A percentile compares a stretch with the other conserved stretches of the same genome.
Evolutionary conservation across 2,888 invertebrate genomes (phyloP).

Genomic region (Thymelicus sylvestris): DNA sequence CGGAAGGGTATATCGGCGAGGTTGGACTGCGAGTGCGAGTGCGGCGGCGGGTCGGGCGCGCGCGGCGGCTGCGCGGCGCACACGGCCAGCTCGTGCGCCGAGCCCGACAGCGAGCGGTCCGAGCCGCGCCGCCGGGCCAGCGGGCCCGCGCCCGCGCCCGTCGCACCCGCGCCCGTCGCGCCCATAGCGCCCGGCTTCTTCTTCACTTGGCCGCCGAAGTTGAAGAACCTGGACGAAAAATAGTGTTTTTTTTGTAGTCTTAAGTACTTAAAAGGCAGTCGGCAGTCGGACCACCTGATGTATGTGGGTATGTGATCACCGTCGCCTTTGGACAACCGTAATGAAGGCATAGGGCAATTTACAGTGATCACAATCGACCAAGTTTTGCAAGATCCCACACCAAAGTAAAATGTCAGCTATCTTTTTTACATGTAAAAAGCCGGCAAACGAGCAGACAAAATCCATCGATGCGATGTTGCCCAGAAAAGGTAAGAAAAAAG

Average conservation of each 20-base stretch:
- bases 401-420: too few relatives aligned
- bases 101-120: slow-evolving; percentile 93
- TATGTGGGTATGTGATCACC: too few relatives aligned
- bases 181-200: slow-evolving; percentile 88
- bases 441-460: too few relatives aligned
- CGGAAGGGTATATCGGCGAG: slow-evolving; percentile 93
- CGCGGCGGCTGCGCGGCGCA: slow-evolving; percentile 85
- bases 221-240: slow-evolving; percentile 89
- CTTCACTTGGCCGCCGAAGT: slow-evolving; percentile 94
- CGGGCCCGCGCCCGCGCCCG: slow-evolving; percentile 82
- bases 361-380: too few relatives aligned
- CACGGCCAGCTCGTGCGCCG: slow-evolving; percentile 92
- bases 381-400: too few relatives aligned
- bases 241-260: not conserved
- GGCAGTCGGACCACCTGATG: too few relatives aligned
- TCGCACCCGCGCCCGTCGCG: slow-evolving; percentile 81
- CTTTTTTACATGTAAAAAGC: too few relatives aligned
- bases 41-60: slow-evolving; percentile 91
- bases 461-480: too few relatives aligned
- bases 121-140: slow-evolving; percentile 90
- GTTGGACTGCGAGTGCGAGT: slow-evolving; percentile 96
- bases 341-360: too few relatives aligned
- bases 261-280: too few relatives aligned
- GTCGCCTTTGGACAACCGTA: too few relatives aligned
- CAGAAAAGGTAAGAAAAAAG: too few relatives aligned